Percentiles rank a stretch among this genome's conserved stretches.
phyloP scores from a whole-genome alignment of 2,113 vertebrate species.

The Cheirogaleus medius region DNA sequence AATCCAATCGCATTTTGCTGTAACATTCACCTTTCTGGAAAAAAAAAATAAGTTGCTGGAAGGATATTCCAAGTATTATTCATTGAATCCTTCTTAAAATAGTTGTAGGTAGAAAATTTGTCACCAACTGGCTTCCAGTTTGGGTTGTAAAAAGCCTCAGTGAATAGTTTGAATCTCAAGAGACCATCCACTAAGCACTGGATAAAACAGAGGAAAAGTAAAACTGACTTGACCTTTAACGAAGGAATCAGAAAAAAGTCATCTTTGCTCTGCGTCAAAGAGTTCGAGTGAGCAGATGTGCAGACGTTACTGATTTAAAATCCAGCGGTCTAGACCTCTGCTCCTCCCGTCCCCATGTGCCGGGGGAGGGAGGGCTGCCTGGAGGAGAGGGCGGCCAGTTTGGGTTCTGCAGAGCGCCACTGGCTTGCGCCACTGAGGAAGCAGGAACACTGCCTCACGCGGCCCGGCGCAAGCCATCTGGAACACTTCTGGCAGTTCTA shows the following conservation, averaged over 20 bases:
- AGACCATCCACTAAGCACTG: neutral
- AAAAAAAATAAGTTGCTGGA: neutral
- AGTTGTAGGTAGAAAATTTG: neutral
- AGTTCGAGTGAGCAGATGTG: neutral
- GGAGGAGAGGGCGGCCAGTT: neutral
- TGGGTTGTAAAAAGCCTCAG: neutral
- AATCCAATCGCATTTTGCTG: neutral
- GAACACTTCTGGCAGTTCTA: neutral
- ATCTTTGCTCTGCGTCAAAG: neutral
- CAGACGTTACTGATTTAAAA: neutral
- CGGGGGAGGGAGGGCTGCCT: neutral
- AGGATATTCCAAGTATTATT: neutral
- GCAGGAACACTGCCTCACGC: neutral
- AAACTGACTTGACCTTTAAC: neutral
- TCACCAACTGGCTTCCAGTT: neutral
- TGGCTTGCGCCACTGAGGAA: neutral
- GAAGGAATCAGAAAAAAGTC: neutral
- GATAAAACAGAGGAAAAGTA: neutral
- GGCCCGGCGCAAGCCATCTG: neutral
- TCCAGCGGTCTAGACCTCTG: neutral
- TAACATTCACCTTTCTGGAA: neutral
- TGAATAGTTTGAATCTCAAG: neutral
- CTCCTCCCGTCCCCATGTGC: rapidly evolving
- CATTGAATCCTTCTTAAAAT: neutral
- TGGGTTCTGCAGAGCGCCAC: neutral